Evolutionary conservation across 2,113 vertebrate genomes (phyloP).

Genomic region (Cebus imitator): DNA sequence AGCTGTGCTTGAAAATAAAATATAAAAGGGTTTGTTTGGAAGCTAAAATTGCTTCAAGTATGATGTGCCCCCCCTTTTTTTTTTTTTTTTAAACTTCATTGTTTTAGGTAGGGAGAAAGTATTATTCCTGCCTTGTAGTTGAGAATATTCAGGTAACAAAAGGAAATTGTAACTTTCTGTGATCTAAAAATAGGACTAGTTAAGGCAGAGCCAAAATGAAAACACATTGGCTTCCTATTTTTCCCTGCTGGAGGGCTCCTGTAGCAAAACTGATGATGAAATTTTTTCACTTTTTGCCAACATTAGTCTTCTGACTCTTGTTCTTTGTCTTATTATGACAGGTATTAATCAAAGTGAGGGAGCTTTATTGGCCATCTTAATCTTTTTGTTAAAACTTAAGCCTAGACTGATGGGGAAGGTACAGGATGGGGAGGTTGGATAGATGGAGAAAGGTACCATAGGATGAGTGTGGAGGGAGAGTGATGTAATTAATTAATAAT

Average conservation of each 20-base stretch:
- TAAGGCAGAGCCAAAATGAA: background rate
- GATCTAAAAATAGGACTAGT: background rate
- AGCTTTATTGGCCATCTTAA: background rate
- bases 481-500: background rate
- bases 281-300: background rate
- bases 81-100: background rate
- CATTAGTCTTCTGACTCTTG: background rate
- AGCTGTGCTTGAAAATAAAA: conserved; percentile 34
- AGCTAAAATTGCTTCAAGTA: background rate
- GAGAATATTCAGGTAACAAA: conserved; percentile 18
- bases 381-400: background rate
- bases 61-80: background rate
- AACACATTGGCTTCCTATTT: background rate
- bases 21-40: background rate
- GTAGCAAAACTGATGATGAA: background rate
- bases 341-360: background rate
- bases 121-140: background rate
- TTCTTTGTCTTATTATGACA: background rate
- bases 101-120: background rate
- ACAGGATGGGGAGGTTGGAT: background rate
- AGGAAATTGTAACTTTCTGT: background rate
- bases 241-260: background rate
- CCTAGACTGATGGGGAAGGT: background rate
- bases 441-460: background rate
- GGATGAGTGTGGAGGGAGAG: background rate